Conservation (phyloP, 1,140 invertebrate genomes). For the Ceratosolen fusciceps region DNA sequence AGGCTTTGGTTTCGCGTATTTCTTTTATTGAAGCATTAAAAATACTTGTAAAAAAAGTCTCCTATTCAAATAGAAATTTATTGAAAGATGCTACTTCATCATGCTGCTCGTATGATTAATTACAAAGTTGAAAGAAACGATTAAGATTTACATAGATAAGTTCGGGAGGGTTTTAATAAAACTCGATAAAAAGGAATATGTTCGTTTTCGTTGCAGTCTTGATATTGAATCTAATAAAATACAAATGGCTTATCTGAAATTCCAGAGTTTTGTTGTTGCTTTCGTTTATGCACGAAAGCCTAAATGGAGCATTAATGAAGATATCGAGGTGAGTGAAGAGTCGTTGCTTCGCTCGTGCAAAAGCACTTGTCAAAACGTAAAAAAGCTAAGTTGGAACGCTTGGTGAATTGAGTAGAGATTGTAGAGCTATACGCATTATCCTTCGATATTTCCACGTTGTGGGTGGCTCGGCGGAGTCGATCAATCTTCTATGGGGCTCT, state of each 20-base stretch:
- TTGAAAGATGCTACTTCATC: no score
- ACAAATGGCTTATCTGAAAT: neutral
- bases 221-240: neutral
- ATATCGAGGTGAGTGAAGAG: neutral
- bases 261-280: neutral
- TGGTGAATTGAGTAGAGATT: no score
- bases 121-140: neutral
- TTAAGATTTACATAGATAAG: neutral
- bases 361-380: no score
- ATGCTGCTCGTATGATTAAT: no score
- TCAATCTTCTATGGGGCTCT: neutral
- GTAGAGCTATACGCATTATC: neutral
- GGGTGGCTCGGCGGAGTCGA: neutral
- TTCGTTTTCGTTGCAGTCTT: neutral
- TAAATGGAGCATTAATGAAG: no score
- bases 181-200: neutral
- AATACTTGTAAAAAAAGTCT: no score
- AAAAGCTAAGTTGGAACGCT: no score
- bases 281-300: no score
- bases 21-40: no score
- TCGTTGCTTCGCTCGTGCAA: neutral
- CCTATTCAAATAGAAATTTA: no score
- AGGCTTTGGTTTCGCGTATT: no score
- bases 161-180: neutral
- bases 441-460: neutral